Base-by-base conservation (phyloP, 2,113 vertebrate species). In the Toxostoma redivivum region DNA sequence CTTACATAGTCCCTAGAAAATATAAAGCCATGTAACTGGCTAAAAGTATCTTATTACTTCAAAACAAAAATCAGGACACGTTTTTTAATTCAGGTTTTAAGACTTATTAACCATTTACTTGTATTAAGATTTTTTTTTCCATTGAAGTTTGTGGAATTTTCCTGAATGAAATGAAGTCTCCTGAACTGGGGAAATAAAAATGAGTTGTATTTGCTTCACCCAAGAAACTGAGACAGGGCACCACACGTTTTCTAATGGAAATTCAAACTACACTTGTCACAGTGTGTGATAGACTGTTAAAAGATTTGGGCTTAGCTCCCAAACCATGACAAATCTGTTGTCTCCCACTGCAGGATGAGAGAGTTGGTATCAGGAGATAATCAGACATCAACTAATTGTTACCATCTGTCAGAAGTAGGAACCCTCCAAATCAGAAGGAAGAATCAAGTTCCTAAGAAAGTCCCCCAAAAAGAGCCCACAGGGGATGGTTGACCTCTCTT, bases 271-370 rank as follows among this genome's bases (percentile, higher is more conserved):
- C 20, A 44, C 66, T 88, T 94, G 57, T 86, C 86, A 86, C 62
- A 88, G 47, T 44, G 60, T 78, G 57, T 64, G 86, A 92, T 53
- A 93, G 92, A 94, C 90, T 86, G 85, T 64, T 95, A 86, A 90
- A 91, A 90, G 64, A 92, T 82, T 66, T 70, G 82, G 88, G 90
- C 88, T 93, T 92, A 83, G 79, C 69, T 93, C 86, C 90, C 90
- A 93, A 93, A 88, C 69, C 65, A 83, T 79, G 92, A 95, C 64
- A 91, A 93, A 96, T 78, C 92, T 93, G 85, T 81, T 10, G 3
- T 71, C 65, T 93, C 56, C 80, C 67, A 93, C 35, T 72, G 81
- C 73, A 91, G 80, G 53, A 45, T 79, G 37, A 79, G 40, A 88
- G 64, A 83, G 67, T 19, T 91, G 51, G 60, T 86, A 88, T 57